Evolutionary conservation across 30 jellyfish, hydroid and myxozoan genomes (phyloP).

Genomic region (Clytia hemisphaerica): DNA sequence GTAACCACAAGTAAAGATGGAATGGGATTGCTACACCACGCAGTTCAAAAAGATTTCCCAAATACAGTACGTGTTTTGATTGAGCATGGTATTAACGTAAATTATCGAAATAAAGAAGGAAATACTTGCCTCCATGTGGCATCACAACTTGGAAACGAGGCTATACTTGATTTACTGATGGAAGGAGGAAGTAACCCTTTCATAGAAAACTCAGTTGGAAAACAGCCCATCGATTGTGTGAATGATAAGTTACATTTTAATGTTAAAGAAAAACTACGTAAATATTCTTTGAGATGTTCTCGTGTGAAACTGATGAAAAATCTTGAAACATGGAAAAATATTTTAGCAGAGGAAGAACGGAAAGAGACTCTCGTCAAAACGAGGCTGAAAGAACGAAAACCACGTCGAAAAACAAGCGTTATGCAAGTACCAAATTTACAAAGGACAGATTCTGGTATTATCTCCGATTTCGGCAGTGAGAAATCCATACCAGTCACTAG

Average conservation of each 20-base stretch:
- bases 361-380: too few relatives aligned
- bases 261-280: neutral
- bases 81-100: slow-evolving; percentile 16
- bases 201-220: slow-evolving; percentile 13
- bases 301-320: slow-evolving; percentile 3
- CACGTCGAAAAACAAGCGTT: too few relatives aligned
- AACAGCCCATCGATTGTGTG: slow-evolving; percentile 7
- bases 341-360: slow-evolving; percentile 11
- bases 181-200: slow-evolving; percentile 31
- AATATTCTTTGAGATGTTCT: neutral
- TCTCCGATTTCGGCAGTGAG: too few relatives aligned
- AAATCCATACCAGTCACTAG: too few relatives aligned
- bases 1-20: neutral
- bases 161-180: neutral
- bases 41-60: neutral
- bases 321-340: neutral
- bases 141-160: neutral
- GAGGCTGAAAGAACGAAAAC: too few relatives aligned
- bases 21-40: neutral
- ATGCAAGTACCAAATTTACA: too few relatives aligned
- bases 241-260: neutral
- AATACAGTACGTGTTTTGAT: slow-evolving; percentile 11
- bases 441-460: too few relatives aligned
- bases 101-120: neutral
- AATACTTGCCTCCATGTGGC: slow-evolving; percentile 20